Percentiles rank a stretch among this genome's conserved stretches.
phyloP scores from a whole-genome alignment of 2,113 vertebrate species.

The Phycodurus eques region DNA sequence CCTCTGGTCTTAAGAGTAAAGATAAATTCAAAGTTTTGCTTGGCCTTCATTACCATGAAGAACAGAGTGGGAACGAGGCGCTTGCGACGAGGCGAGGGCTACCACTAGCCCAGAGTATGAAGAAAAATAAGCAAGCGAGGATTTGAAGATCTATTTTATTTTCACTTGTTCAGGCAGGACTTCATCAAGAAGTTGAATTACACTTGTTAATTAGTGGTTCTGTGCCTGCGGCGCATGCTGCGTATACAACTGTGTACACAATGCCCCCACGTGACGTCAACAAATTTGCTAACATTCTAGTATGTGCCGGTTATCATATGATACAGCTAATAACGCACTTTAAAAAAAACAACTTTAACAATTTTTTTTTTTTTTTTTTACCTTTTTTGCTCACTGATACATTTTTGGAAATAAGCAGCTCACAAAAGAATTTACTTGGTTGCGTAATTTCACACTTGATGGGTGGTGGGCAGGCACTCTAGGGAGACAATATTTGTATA shows the following conservation, averaged over 20 bases:
- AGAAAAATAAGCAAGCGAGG: background rate
- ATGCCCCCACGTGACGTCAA: background rate
- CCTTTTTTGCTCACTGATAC: too few species aligned
- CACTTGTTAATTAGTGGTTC: background rate
- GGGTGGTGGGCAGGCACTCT: too few species aligned
- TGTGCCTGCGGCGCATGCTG: background rate
- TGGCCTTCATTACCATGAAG: too few species aligned
- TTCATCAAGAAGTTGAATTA: background rate
- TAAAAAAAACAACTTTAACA: too few species aligned
- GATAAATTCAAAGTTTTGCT: background rate
- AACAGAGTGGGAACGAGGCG: background rate
- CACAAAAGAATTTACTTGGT: too few species aligned
- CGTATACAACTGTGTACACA: too few species aligned
- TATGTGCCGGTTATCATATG: background rate
- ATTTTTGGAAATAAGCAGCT: too few species aligned
- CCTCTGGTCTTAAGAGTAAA: constrained; percentile 16
- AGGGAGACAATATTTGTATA: too few species aligned
- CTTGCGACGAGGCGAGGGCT: background rate
- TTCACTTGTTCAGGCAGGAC: background rate
- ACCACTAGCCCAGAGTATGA: background rate
- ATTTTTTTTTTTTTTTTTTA: too few species aligned
- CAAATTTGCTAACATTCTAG: background rate
- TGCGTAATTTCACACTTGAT: too few species aligned
- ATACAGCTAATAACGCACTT: too few species aligned
- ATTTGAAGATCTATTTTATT: background rate